phyloP scores from a whole-genome alignment of 2,797 vertebrate species.

The Lerista edwardsae region DNA sequence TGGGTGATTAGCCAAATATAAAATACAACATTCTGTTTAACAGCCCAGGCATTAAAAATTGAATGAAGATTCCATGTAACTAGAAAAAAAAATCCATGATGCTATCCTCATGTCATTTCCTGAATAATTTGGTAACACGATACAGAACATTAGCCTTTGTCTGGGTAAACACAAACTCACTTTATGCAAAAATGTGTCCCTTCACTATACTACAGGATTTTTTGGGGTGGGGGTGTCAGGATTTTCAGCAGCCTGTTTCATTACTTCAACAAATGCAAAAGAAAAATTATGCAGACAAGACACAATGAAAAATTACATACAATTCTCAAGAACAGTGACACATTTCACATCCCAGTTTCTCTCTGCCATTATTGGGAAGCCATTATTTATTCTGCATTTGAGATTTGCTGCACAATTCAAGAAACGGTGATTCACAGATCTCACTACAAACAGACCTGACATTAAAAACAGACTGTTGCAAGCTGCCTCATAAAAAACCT shows the following conservation, averaged over 20 bases:
- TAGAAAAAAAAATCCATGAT: constrained; percentile 2
- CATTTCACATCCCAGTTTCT: background rate
- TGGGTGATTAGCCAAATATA: constrained; percentile 3
- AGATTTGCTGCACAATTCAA: background rate
- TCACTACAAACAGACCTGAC: background rate
- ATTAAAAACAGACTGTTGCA: background rate
- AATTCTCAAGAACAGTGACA: background rate
- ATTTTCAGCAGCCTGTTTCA: background rate
- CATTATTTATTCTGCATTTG: background rate
- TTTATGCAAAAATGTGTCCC: background rate
- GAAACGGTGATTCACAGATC: background rate
- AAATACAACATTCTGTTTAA: background rate
- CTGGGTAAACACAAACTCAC: background rate
- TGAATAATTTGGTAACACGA: background rate
- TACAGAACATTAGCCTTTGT: background rate
- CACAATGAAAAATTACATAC: background rate
- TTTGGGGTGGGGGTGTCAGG: background rate
- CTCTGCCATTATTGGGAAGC: background rate
- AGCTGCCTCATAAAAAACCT: background rate
- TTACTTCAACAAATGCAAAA: background rate
- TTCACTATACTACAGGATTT: background rate
- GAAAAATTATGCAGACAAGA: background rate
- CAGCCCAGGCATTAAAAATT: background rate
- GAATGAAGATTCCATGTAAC: background rate
- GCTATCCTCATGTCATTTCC: background rate